Conservation (phyloP, 2,888 invertebrate genomes). For the Elmis aenea region DNA sequence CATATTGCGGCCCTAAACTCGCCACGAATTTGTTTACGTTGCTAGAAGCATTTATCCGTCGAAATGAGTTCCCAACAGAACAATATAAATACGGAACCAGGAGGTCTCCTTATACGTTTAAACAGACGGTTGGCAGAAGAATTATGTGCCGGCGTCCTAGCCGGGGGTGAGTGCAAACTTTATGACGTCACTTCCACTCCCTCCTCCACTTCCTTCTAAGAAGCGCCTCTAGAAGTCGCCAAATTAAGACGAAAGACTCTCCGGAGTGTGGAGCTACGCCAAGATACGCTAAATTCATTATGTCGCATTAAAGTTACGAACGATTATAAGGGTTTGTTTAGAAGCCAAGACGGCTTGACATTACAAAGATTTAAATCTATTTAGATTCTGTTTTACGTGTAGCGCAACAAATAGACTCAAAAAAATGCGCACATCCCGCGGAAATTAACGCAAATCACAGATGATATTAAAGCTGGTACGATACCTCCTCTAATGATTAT, state of each 20-base stretch:
- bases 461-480: too few relatives aligned
- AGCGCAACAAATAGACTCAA: too few relatives aligned
- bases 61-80: conserved; percentile 18
- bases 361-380: neutral
- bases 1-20: too few relatives aligned
- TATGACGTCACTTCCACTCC: conserved; percentile 31
- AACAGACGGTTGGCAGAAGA: conserved; percentile 32
- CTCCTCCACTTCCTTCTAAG: conserved; percentile 22
- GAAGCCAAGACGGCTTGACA: neutral
- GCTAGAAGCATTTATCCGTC: conserved; percentile 14
- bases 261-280: conserved; percentile 26
- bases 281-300: conserved; percentile 35
- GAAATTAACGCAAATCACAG: too few relatives aligned
- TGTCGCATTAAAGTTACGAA: conserved; percentile 30
- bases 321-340: conserved; percentile 26
- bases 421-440: too few relatives aligned
- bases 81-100: conserved; percentile 23
- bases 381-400: too few relatives aligned
- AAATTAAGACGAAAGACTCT: conserved; percentile 34
- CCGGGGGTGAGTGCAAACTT: conserved; percentile 32
- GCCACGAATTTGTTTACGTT: too few relatives aligned
- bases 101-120: conserved; percentile 27
- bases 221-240: conserved; percentile 26
- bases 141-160: conserved; percentile 29
- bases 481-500: too few relatives aligned